Evolutionary conservation across 2,113 vertebrate species (phyloP).

Genomic region (Boulengeromyrus knoepffleri): DNA sequence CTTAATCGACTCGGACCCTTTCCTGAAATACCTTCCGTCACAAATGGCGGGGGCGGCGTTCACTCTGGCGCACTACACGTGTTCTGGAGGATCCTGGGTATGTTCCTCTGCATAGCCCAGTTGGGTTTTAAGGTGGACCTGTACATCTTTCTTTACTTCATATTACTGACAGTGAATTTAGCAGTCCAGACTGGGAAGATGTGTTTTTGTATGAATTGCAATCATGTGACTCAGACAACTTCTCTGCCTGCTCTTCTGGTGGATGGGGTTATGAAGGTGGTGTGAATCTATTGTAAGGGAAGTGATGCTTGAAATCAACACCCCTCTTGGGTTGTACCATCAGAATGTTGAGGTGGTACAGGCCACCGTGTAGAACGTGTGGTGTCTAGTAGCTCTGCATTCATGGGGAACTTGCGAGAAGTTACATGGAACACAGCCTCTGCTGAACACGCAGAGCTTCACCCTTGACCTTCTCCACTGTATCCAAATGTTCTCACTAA

Average conservation of each 20-base stretch:
- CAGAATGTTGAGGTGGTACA: background rate
- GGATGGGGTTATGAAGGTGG: background rate
- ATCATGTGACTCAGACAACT: background rate
- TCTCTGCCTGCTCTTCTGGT: background rate
- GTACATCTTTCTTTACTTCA: background rate
- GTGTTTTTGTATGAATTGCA: background rate
- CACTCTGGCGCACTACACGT: slow-evolving; percentile 68
- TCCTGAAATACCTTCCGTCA: slow-evolving; percentile 87
- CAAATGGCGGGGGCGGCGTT: slow-evolving; percentile 82
- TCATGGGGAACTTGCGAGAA: background rate
- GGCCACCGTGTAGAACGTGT: background rate
- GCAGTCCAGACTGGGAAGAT: background rate
- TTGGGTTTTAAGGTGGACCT: background rate
- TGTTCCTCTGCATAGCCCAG: slow-evolving; percentile 14
- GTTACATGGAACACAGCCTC: background rate
- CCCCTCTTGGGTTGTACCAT: background rate
- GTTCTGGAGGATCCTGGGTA: slow-evolving; percentile 83
- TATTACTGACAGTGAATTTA: background rate
- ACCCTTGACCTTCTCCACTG: background rate
- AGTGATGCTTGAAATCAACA: background rate
- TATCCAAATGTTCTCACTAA: background rate
- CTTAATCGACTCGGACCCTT: slow-evolving; percentile 85
- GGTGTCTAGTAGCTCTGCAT: background rate
- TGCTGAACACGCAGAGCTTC: background rate
- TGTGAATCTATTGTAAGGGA: background rate